Percentiles rank a stretch among this genome's conserved stretches.
phyloP scores from a whole-genome alignment of 2,797 vertebrate species.

The Buphagus erythrorhynchus region DNA sequence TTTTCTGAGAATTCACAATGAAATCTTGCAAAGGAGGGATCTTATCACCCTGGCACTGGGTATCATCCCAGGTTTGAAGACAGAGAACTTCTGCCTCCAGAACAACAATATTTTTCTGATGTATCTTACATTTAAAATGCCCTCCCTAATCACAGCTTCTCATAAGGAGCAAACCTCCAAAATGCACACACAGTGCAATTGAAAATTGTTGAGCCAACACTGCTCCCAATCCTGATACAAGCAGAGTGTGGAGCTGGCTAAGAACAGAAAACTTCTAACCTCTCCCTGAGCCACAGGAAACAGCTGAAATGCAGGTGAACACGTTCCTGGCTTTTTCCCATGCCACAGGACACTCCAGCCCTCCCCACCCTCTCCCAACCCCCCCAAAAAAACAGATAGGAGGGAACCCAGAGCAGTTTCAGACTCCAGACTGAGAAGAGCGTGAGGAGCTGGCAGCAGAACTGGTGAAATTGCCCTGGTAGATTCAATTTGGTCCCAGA shows the following conservation, averaged over 20 bases:
- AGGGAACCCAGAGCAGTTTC: background rate
- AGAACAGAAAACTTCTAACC: background rate
- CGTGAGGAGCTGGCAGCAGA: background rate
- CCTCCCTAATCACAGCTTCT: background rate
- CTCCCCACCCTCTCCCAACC: accelerated
- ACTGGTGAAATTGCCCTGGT: accelerated
- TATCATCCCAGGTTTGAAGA: background rate
- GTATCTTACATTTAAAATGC: background rate
- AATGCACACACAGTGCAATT: background rate
- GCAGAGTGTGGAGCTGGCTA: background rate
- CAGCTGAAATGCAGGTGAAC: background rate
- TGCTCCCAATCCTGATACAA: background rate
- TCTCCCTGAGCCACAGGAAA: background rate
- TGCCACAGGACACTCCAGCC: background rate
- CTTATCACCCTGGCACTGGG: background rate
- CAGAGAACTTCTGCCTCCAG: background rate
- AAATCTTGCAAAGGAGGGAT: background rate
- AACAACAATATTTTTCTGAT: background rate
- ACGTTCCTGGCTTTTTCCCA: accelerated
- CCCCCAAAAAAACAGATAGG: background rate
- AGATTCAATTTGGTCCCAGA: background rate
- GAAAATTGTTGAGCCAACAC: background rate
- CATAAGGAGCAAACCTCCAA: background rate
- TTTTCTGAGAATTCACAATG: background rate
- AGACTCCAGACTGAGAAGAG: background rate